Conservation (phyloP, 2,113 vertebrate species). For the Kryptolebias marmoratus region DNA sequence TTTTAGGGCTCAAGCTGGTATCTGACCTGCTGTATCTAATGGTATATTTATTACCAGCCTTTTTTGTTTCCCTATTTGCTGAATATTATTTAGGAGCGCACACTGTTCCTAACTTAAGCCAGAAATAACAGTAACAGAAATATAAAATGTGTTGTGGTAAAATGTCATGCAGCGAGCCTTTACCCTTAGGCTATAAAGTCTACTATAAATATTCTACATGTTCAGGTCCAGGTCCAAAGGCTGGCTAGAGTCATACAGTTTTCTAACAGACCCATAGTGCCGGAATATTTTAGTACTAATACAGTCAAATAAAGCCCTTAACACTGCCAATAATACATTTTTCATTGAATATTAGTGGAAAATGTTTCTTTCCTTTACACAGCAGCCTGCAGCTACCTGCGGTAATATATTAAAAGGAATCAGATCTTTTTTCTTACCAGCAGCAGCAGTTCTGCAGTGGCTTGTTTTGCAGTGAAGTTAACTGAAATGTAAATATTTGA, state of each 20-base stretch:
- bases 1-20: no score
- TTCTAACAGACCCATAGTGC: background rate
- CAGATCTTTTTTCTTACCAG: background rate
- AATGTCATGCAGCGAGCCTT: conserved; percentile 16
- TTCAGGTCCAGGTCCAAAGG: conserved; percentile 9
- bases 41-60: no score
- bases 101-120: conserved; percentile 2
- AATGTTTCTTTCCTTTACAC: background rate
- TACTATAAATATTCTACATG: conserved; percentile 34
- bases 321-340: background rate
- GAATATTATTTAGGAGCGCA: background rate
- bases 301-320: background rate
- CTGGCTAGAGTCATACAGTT: background rate
- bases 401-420: background rate
- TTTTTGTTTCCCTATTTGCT: background rate
- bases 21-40: no score
- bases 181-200: conserved; percentile 11
- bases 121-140: background rate
- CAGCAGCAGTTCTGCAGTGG: background rate
- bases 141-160: conserved; percentile 3
- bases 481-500: no score
- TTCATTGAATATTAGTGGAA: background rate
- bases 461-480: background rate
- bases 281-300: background rate
- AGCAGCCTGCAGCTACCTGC: background rate